Evolutionary conservation across 2,113 vertebrate genomes (phyloP).

Genomic region (Tyto alba): DNA sequence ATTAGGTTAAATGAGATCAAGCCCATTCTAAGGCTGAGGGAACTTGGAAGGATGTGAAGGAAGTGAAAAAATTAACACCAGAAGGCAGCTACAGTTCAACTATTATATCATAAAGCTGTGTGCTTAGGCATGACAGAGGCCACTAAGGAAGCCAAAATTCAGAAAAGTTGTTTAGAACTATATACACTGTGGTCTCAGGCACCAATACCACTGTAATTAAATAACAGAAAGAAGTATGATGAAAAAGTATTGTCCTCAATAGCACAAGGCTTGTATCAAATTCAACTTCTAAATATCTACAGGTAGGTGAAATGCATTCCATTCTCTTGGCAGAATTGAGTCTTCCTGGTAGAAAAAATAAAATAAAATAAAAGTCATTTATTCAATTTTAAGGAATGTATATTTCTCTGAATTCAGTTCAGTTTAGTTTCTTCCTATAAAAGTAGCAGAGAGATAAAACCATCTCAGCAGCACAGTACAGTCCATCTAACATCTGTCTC

Average conservation of each 20-base stretch:
- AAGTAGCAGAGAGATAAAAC: not conserved
- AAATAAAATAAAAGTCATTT: not conserved
- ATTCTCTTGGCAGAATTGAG: not conserved
- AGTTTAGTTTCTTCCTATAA: not conserved
- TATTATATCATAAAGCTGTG: fast-evolving
- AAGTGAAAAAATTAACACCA: not conserved
- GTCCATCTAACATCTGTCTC: not conserved
- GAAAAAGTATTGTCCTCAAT: not conserved
- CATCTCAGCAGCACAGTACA: not conserved
- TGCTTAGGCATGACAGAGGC: not conserved
- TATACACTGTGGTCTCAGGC: not conserved
- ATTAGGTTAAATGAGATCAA: not conserved
- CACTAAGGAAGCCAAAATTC: not conserved
- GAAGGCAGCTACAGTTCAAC: not conserved
- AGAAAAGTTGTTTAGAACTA: not conserved
- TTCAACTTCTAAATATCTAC: not conserved
- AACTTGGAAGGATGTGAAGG: not conserved
- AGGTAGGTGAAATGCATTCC: not conserved
- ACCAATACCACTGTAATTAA: not conserved
- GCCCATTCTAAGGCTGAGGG: not conserved
- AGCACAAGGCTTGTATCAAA: not conserved
- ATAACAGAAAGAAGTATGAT: not conserved
- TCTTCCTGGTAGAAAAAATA: not conserved
- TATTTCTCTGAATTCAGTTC: not conserved
- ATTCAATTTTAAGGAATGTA: not conserved